Evolutionary conservation across 37 sponge, comb jelly and placozoan genomes (phyloP).

Genomic region (Diacarnus erythraeanus): DNA sequence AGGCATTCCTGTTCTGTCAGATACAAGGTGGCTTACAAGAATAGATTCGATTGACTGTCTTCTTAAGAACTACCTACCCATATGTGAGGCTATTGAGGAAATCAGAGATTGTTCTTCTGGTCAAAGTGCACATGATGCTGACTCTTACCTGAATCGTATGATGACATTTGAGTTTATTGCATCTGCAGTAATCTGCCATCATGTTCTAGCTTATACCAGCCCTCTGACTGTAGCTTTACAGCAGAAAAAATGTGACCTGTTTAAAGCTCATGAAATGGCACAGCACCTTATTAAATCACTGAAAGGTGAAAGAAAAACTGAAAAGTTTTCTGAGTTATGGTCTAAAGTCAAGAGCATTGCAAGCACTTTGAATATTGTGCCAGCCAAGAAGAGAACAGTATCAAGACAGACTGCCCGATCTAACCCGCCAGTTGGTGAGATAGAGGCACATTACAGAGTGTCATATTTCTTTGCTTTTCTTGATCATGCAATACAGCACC

Average conservation of each 20-base stretch:
- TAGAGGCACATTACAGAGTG: conserved; percentile 23
- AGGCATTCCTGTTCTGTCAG: conserved; percentile 29
- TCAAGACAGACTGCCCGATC: conserved; percentile 14
- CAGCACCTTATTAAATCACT: conserved; percentile 11
- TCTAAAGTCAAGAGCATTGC: conserved; percentile 10
- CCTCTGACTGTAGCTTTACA: conserved; percentile 35
- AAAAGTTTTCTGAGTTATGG: conserved; percentile 17
- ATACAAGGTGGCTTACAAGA: conserved; percentile 30
- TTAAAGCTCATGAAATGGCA: conserved; percentile 30
- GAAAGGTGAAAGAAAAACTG: conserved; percentile 16
- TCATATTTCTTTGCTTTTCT: conserved; percentile 34
- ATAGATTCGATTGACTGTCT: conserved; percentile 34
- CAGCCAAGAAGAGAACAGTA: conserved; percentile 28
- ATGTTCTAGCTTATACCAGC: conserved; percentile 40
- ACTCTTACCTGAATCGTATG: conserved; percentile 3
- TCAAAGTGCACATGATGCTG: conserved; percentile 20
- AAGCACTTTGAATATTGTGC: background rate
- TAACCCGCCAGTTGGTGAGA: conserved; percentile 23
- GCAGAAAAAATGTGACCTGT: conserved; percentile 27
- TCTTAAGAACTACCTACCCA: conserved; percentile 22
- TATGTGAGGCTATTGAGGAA: conserved; percentile 16
- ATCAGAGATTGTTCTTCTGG: conserved; percentile 15
- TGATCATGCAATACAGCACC: conserved; percentile 27
- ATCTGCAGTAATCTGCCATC: conserved; percentile 12
- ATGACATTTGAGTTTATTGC: conserved; percentile 5